Base-by-base conservation (phyloP, 1,140 invertebrate species). In the Solenopsis invicta region DNA sequence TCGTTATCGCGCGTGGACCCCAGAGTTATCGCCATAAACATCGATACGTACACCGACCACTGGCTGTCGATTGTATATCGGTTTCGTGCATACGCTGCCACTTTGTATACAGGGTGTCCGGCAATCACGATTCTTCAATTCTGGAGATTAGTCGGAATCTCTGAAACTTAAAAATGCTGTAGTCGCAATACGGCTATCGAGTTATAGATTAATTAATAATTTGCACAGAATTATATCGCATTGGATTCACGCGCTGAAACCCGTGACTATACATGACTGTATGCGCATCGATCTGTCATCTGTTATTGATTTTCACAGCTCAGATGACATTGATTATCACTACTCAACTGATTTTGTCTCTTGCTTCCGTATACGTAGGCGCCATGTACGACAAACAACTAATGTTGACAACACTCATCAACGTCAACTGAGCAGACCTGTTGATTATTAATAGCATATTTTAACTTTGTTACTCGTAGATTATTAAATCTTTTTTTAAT, bases 21-120 rank as follows among this genome's bases (percentile, higher is more conserved):
- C 34, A 62, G 75, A 87, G 85, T 88, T 90, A 78, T 89, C 64
- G 78, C 85, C 80, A 87, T 89, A 89, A 90, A 89, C 87, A 89
- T 80, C 85, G 75, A 76, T 52, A 72, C 80, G 21, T 62, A 69
- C 85, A 62, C 34, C 48, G 41, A 69, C 50, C 69, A 56, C 69
- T 45, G 71, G 50, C 69, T 45, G 71, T 77, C 76, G 56, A 59
- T 16, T 69, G 54, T 72, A 24, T 71, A 71, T 67, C 72, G 72
- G 52, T 87, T 77, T 64, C 71, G 45, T 52, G 21, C 16, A 45
- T 77, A 64, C 59, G 10, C 45, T 45, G 37, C n/a, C n/a, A 80
- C 64, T 24, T 66, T n/a, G 18, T 56, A 50, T 69, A 69, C 66
- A 37, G n/a, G 41, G 66, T 69, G n/a, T 69, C 66, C 66, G 41